Evolutionary conservation across 1,140 invertebrate genomes (phyloP), one percentile per base, ranked within the genome.

Genomic region (Scaptodrosophila lebanonensis): DNA sequence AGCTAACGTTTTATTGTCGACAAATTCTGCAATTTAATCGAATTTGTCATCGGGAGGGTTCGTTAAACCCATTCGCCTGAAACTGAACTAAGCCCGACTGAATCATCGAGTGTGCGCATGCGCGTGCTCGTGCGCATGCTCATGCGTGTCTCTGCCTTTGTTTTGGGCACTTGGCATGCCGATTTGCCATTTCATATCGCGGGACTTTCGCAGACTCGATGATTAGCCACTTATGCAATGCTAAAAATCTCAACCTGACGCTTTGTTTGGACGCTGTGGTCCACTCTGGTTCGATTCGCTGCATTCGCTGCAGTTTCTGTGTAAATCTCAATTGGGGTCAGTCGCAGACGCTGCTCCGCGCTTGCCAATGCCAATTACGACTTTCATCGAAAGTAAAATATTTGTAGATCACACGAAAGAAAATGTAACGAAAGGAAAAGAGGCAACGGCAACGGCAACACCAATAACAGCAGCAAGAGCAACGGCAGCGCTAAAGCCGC

Each of bases 351-450:
- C 53, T n/a, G n/a, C 65, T 51, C 29, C 58, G 62, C 58, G 67
- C 65, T 67, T 48, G 53, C 49, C 36, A 49, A 22, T 27, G 22
- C 22, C 22, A 25, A 25, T 25, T 25, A 25, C 22, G 67, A 77
- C 72, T 77, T 77, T 77, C 73, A 79, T 82, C 76, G 73, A 77
- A 77, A 77, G 73, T 82, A 63, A 77, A 77, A 73, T 77, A 77
- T 73, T 77, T 77, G 75, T 61, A 45, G 68, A 77, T 65, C 68
- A 58, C 56, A 65, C 42, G 58, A 79, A 72, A 77, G 57, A 64
- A 77, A 77, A 77, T 82, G 64, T 77, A 82, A 69, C 68, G 65
- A 77, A 82, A 73, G 73, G 64, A 77, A 79, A 77, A 73, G 39
- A 60, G n/a, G n/a, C 52, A 25, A 40, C 43, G 22, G 27, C 8